Conservation (phyloP, 23 tunicate genomes). For the Corella eumyota region DNA sequence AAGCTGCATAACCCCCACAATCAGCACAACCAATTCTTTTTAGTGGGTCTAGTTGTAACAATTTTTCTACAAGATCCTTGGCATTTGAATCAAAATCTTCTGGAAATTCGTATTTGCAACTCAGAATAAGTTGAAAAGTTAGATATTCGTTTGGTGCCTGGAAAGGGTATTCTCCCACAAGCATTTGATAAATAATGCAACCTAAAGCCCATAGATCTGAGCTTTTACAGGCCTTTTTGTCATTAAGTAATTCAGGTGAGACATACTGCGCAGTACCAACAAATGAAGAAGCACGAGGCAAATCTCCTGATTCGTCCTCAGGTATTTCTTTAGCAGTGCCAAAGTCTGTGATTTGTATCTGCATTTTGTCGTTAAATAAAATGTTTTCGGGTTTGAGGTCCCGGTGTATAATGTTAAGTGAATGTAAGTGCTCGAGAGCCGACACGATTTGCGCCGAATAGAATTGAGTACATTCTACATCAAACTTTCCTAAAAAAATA, state of each 20-base stretch:
- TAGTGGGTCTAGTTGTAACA: conserved; percentile 67
- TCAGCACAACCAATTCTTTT: conserved; percentile 27
- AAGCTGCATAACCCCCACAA: conserved; percentile 44
- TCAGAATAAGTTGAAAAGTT: conserved; percentile 70
- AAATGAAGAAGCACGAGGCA: conserved; percentile 47
- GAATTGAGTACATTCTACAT: conserved; percentile 59
- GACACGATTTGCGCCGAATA: conserved; percentile 77
- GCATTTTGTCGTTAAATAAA: conserved; percentile 64
- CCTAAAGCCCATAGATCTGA: conserved; percentile 97
- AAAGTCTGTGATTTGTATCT: conserved; percentile 90
- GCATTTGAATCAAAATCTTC: conserved; percentile 49
- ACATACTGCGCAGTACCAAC: conserved; percentile 98
- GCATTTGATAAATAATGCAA: conserved; percentile 85
- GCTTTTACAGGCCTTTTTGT: conserved; percentile 67
- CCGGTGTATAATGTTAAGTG: conserved; percentile 84
- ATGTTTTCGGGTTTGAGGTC: conserved; percentile 92
- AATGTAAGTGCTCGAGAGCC: conserved; percentile 72
- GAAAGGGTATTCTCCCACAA: conserved; percentile 78
- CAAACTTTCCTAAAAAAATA: conserved; percentile 58
- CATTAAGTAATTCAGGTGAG: conserved; percentile 90
- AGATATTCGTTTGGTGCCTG: conserved; percentile 84
- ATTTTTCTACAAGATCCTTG: conserved; percentile 31
- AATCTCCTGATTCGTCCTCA: conserved; percentile 19
- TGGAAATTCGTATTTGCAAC: conserved; percentile 63
- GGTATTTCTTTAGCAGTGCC: conserved; percentile 82